These are phyloP conservation scores for Xylocampa areola DNA, from an alignment of 2,888 invertebrate genomes.

Conservation along the genomic window DNA sequence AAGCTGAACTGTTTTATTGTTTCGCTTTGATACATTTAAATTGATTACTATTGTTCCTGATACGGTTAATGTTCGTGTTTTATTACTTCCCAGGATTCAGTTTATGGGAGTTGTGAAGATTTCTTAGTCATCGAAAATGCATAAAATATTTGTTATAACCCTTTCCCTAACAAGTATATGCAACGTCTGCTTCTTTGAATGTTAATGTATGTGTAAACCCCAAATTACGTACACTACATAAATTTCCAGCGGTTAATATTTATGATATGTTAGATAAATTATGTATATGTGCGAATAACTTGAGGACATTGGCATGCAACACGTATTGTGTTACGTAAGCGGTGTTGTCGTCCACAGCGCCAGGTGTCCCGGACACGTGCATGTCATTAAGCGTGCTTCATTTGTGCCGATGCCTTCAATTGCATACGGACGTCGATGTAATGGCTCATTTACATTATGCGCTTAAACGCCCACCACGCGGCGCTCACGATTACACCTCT, in stretches of 20 bases:
- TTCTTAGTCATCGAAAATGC: slow-evolving; percentile 28
- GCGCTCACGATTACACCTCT: slow-evolving; percentile 28
- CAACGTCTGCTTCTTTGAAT: not conserved
- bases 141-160: not conserved
- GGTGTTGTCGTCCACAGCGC: slow-evolving; percentile 30
- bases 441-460: slow-evolving; percentile 54
- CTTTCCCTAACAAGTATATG: no score
- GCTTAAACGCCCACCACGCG: slow-evolving; percentile 41
- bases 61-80: slow-evolving; percentile 59
- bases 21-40: slow-evolving; percentile 65
- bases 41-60: slow-evolving; percentile 65
- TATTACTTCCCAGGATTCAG: slow-evolving; percentile 49
- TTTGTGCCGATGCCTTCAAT: slow-evolving; percentile 58
- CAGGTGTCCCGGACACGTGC: slow-evolving; percentile 50
- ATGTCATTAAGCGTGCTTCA: slow-evolving; percentile 54
- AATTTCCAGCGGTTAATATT: not conserved
- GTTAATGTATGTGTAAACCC: not conserved
- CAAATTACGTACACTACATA: not conserved
- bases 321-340: slow-evolving; percentile 40
- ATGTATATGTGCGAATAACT: slow-evolving; percentile 18
- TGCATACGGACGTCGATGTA: slow-evolving; percentile 49
- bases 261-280: slow-evolving; percentile 8
- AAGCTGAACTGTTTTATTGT: slow-evolving; percentile 77
- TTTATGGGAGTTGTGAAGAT: slow-evolving; percentile 21
- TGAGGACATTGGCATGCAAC: slow-evolving; percentile 33